Evolutionary conservation across 2,888 invertebrate genomes (phyloP).

Genomic region (Leptinotarsa rubiginosa): DNA sequence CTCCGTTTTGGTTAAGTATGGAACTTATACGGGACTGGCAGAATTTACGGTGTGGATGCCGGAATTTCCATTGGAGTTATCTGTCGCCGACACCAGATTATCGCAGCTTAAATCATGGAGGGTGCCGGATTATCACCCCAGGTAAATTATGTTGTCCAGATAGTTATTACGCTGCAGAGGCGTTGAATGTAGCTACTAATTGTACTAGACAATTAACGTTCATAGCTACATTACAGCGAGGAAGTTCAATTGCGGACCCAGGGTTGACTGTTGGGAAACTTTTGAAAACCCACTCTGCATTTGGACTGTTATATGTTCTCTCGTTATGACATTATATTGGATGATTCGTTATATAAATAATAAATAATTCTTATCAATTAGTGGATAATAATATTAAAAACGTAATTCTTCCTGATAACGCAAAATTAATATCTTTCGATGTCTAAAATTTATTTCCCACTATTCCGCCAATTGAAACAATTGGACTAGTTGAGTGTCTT

Average conservation of each 20-base stretch:
- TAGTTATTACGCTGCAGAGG: constrained; percentile 1
- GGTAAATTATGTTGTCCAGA: constrained; percentile 51
- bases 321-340: no score
- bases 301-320: no score
- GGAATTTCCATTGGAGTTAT: constrained; percentile 91
- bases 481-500: no score
- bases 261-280: neutral
- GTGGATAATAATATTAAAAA: no score
- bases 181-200: neutral
- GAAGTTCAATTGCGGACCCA: neutral
- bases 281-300: no score
- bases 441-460: no score
- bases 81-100: constrained; percentile 87
- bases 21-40: constrained; percentile 88
- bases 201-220: constrained; percentile 11
- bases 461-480: no score
- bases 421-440: no score
- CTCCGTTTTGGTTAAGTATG: constrained; percentile 92
- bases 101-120: constrained; percentile 97
- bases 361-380: no score
- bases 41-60: constrained; percentile 97
- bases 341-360: no score
- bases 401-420: no score
- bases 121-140: constrained; percentile 80
- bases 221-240: neutral